These are phyloP conservation scores for Plebejus argus DNA, from an alignment of 2,888 invertebrate species.

Conservation along the genomic window DNA sequence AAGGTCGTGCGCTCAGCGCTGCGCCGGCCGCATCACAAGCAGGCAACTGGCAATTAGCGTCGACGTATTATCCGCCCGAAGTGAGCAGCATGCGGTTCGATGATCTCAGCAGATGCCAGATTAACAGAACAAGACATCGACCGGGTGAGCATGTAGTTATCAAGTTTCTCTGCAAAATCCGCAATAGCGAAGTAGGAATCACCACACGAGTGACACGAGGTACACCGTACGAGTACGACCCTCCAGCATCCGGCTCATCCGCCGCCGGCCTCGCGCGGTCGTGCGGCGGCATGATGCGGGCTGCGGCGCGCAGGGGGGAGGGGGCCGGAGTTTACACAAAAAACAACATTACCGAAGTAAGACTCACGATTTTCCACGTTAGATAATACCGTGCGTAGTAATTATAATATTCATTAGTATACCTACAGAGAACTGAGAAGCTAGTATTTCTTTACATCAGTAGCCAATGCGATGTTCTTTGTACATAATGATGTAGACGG, in stretches of 20 bases:
- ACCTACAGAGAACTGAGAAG: background rate
- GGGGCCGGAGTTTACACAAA: background rate
- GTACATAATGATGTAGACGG: background rate
- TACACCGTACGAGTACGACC: background rate
- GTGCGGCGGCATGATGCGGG: background rate
- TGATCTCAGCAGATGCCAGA: background rate
- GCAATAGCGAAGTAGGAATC: background rate
- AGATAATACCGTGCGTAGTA: background rate
- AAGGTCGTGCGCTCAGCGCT: slow-evolving; percentile 11
- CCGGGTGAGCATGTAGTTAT: background rate
- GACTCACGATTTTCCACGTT: background rate
- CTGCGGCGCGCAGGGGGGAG: background rate
- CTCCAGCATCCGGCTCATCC: slow-evolving; percentile 7
- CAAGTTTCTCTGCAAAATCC: background rate
- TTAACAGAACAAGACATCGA: background rate
- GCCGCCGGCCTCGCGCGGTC: slow-evolving; percentile 7
- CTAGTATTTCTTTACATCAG: background rate
- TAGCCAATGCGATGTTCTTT: background rate
- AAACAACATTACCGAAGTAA: background rate
- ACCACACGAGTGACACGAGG: background rate
- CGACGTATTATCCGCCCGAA: background rate
- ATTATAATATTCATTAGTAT: slow-evolving; percentile 8
- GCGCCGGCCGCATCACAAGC: slow-evolving; percentile 6
- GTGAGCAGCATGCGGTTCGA: background rate
- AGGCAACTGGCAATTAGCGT: background rate